Evolutionary conservation across 2,113 vertebrate species (phyloP).

Genomic region (Corvus moneduloides): DNA sequence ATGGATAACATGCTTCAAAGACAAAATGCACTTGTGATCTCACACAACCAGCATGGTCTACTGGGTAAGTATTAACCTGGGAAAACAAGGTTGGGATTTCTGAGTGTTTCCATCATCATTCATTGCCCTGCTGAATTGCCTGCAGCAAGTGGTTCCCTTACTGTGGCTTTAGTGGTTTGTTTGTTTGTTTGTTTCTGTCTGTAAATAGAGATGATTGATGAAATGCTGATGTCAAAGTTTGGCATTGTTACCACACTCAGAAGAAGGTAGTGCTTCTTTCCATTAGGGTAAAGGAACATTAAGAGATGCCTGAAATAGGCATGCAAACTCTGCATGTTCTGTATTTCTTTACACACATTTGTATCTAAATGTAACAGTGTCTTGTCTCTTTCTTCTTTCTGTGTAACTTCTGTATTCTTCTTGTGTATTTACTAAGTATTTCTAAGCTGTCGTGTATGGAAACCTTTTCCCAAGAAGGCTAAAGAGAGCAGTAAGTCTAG

Average conservation of each 20-base stretch:
- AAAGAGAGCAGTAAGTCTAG: not conserved
- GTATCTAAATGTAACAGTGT: not conserved
- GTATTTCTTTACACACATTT: not conserved
- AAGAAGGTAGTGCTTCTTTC: not conserved
- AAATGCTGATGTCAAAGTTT: not conserved
- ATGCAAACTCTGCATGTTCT: not conserved
- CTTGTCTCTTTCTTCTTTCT: not conserved
- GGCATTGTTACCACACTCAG: not conserved
- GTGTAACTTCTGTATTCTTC: not conserved
- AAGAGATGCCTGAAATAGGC: not conserved
- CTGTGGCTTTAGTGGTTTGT: not conserved
- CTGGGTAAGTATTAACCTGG: not conserved
- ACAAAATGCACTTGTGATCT: slow-evolving; percentile 35
- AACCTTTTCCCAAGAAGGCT: not conserved
- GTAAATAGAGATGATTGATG: not conserved
- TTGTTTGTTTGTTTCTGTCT: not conserved
- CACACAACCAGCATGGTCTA: not conserved
- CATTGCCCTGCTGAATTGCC: not conserved
- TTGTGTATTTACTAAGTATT: not conserved
- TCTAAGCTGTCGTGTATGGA: not conserved
- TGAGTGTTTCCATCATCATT: not conserved
- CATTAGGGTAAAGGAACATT: not conserved
- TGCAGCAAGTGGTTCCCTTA: not conserved
- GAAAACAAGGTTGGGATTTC: not conserved
- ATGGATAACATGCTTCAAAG: slow-evolving; percentile 30